A percentile compares a stretch with the other conserved stretches of the same genome.
These are phyloP conservation scores for Phocoena phocoena DNA, from an alignment of 2,113 vertebrate species.

Conservation along the genomic window DNA sequence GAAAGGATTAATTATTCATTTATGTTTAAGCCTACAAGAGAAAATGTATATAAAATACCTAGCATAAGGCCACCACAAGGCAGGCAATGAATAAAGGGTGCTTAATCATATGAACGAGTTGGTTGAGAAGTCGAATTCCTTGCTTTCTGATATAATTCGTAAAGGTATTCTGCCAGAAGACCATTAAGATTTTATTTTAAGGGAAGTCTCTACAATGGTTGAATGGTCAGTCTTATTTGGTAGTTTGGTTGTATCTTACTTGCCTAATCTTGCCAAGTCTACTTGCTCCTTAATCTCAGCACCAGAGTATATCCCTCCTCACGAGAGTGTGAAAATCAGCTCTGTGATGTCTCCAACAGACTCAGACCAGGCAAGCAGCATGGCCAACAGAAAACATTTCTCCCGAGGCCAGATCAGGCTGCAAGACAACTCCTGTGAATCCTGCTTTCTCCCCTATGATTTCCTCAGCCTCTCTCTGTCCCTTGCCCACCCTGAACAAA, in stretches of 20 bases:
- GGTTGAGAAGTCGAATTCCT: not conserved
- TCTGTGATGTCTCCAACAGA: not conserved
- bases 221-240: not conserved
- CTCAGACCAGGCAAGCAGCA: not conserved
- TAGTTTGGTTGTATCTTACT: not conserved
- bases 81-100: not conserved
- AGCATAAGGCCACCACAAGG: not conserved
- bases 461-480: not conserved
- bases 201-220: not conserved
- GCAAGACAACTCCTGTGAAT: not conserved
- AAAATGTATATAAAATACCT: not conserved
- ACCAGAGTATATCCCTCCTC: not conserved
- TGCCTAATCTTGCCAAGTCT: not conserved
- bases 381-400: not conserved
- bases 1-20: slow-evolving; percentile 29
- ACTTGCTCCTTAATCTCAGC: not conserved
- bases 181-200: not conserved
- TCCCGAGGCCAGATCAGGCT: not conserved
- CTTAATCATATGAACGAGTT: not conserved
- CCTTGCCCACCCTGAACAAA: not conserved
- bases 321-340: not conserved
- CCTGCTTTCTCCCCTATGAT: not conserved
- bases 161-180: not conserved
- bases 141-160: not conserved
- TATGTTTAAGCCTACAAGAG: not conserved